A percentile compares a stretch with the other conserved stretches of the same genome.
Evolutionary conservation across 2,797 vertebrate genomes (phyloP).

Genomic region (Acanthopagrus latus): DNA sequence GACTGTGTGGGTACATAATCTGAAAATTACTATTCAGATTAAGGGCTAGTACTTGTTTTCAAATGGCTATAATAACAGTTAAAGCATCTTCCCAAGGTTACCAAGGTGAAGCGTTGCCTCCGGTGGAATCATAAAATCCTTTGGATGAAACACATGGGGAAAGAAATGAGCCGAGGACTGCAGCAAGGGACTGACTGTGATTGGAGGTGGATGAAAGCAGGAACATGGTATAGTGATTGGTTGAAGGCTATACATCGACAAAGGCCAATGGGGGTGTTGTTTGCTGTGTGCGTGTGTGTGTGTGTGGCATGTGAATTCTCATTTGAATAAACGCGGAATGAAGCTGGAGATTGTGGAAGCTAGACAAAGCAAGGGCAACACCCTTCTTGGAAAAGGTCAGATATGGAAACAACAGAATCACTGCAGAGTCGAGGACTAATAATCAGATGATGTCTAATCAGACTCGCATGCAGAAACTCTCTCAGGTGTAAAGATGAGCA

Average conservation of each 20-base stretch:
- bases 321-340: slow-evolving; percentile 44
- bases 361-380: slow-evolving; percentile 56
- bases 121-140: slow-evolving; percentile 64
- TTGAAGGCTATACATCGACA: slow-evolving; percentile 54
- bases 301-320: slow-evolving; percentile 18
- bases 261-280: slow-evolving; percentile 26
- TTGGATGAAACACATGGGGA: slow-evolving; percentile 25
- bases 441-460: slow-evolving; percentile 52
- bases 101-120: slow-evolving; percentile 60
- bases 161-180: slow-evolving; percentile 31
- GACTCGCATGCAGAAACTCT: slow-evolving; percentile 44
- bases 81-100: slow-evolving; percentile 64
- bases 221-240: slow-evolving; percentile 47
- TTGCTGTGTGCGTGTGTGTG: not conserved
- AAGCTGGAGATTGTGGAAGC: slow-evolving; percentile 23
- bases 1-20: not conserved
- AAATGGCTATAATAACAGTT: slow-evolving; percentile 18
- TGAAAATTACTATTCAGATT: slow-evolving; percentile 11
- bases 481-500: slow-evolving; percentile 27
- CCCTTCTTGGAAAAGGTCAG: slow-evolving; percentile 55
- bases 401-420: slow-evolving; percentile 24
- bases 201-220: slow-evolving; percentile 62
- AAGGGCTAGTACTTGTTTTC: slow-evolving; percentile 29
- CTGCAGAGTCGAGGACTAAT: slow-evolving; percentile 30
- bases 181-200: slow-evolving; percentile 33